A percentile compares a stretch with the other conserved stretches of the same genome.
Conservation (phyloP, 2,113 vertebrate genomes). For the Malurus melanocephalus region DNA sequence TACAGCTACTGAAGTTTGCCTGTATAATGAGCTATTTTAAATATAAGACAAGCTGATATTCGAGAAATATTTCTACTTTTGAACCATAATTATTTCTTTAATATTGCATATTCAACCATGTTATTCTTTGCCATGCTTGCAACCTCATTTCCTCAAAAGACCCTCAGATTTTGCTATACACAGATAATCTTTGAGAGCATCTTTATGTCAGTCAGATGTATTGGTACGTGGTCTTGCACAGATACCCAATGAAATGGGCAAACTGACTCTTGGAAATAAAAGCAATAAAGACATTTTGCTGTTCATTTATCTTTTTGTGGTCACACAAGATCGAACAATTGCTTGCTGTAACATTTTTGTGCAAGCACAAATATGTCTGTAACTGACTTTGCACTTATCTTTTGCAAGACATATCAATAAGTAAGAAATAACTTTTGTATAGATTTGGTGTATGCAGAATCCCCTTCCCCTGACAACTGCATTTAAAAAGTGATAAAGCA, state of each 20-base stretch:
- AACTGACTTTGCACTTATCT: not conserved
- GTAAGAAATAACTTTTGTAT: not conserved
- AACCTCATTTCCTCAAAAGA: not conserved
- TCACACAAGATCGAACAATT: not conserved
- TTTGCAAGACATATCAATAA: not conserved
- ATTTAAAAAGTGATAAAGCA: not conserved
- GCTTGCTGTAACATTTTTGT: not conserved
- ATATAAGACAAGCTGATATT: not conserved
- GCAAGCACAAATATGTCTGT: not conserved
- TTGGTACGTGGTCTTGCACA: not conserved
- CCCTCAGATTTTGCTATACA: not conserved
- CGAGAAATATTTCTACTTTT: not conserved
- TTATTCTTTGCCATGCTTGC: not conserved
- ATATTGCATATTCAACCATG: not conserved
- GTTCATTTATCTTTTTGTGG: not conserved
- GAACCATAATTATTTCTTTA: not conserved
- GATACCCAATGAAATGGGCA: not conserved
- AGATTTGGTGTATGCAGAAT: not conserved
- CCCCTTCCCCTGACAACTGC: not conserved
- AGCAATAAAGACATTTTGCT: not conserved
- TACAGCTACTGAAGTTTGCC: not conserved
- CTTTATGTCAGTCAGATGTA: not conserved
- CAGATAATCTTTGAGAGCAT: not conserved
- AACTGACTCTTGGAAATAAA: not conserved
- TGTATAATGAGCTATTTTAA: not conserved